Conservation (phyloP, 2,113 vertebrate genomes). For the Menidia beryllina region DNA sequence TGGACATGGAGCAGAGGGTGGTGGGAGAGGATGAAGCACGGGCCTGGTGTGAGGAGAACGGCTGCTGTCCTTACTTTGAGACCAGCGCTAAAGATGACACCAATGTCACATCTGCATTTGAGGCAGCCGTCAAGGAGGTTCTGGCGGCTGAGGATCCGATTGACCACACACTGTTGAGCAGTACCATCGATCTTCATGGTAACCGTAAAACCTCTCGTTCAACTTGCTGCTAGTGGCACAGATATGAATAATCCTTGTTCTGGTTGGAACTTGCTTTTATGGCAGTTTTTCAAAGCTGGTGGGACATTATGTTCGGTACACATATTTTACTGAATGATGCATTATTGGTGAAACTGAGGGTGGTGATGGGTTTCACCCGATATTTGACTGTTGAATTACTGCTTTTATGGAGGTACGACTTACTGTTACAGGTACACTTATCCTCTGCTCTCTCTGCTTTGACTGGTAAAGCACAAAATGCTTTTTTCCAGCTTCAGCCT, state of each 20-base stretch:
- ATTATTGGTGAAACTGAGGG: slow-evolving; percentile 33
- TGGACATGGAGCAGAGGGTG: slow-evolving; percentile 90
- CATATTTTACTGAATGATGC: slow-evolving; percentile 25
- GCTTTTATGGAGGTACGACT: slow-evolving; percentile 44
- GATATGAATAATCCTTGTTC: slow-evolving; percentile 22
- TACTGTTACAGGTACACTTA: slow-evolving; percentile 33
- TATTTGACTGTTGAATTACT: slow-evolving; percentile 42
- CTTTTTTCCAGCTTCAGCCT: slow-evolving; percentile 25
- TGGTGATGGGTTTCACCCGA: slow-evolving; percentile 15
- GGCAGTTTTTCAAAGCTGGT: slow-evolving; percentile 29
- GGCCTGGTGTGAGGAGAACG: slow-evolving; percentile 93
- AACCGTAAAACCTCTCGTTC: slow-evolving; percentile 87
- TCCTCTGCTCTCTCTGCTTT: slow-evolving; percentile 46
- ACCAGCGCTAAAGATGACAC: slow-evolving; percentile 98
- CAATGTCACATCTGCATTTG: slow-evolving; percentile 94
- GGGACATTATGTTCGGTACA: slow-evolving; percentile 52
- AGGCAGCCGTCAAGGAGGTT: slow-evolving; percentile 93
- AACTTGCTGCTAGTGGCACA: slow-evolving; percentile 86
- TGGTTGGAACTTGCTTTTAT: slow-evolving; percentile 31
- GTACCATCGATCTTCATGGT: slow-evolving; percentile 91
- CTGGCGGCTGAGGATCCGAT: slow-evolving; percentile 92
- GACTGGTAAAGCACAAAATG: slow-evolving; percentile 52
- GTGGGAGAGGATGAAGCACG: slow-evolving; percentile 90
- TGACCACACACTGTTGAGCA: slow-evolving; percentile 91
- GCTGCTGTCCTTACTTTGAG: slow-evolving; percentile 95